Base-by-base conservation (phyloP, 1,140 invertebrate species). In the Lutraria rhynchaena region DNA sequence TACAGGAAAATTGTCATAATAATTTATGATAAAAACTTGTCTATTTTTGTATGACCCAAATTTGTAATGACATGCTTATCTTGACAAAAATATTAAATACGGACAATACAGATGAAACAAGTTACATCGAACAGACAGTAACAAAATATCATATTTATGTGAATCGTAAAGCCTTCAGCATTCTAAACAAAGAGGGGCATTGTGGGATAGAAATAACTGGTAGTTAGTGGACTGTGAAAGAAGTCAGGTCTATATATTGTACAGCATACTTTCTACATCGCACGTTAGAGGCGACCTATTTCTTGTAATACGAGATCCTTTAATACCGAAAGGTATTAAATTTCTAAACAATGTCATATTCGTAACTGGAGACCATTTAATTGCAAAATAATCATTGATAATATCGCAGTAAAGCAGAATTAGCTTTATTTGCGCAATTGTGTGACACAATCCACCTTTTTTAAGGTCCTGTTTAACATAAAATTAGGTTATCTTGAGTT, bases 131-230 rank as follows among this genome's bases (percentile, higher is more conserved):
- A 29, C 63, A 13, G 41, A 67, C 63, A 29, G 44, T 67, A 67
- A 19, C 63, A 31, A 27, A 46, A 31, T 67, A 67, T 67, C 49
- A 67, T 67, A 67, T 67, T 49, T 67, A 67, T 46, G 63, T 67
- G 63, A 67, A 67, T 65, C 63, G 63, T 67, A 67, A 67, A 67
- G 13, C 63, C 44, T 24, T 67, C 63, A 67, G 63, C 41, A 46
- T 67, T 67, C 63, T 49, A 67, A 67, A 67, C 63, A 67, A 67
- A 51, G 63, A 67, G 41, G 41, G 27, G 63, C 63, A 49, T 67
- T 67, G 27, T 67, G 63, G 63, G 63, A 46, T 17, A 46, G 13
- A 24, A 37, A 67, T 67, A 67, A 46, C 63, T 67, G 24, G 29
- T 24, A 15, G 11, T 31, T 41, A 67, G 63, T 67, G 41, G 49